Evolutionary conservation across 2,797 vertebrate species (phyloP), one percentile per base, ranked within the genome.

Genomic region (Sparus aurata): DNA sequence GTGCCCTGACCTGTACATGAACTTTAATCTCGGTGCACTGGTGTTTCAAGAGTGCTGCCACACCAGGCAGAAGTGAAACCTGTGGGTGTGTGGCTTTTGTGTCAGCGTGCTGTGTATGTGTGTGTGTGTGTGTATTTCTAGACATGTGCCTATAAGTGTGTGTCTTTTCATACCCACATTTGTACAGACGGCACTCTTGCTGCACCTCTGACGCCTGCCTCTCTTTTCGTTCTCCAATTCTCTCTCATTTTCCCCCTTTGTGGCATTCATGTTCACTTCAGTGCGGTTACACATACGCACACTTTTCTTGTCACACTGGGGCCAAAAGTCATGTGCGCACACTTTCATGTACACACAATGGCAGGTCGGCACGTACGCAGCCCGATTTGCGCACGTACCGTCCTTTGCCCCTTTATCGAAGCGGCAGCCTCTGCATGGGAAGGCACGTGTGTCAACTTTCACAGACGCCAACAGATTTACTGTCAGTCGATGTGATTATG

Each of bases 41-140:
- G 80, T 88, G 91, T 95, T 93, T 92, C 88, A 88, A 91, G 89
- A 92, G 77, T 76, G 81, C 93, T 95, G 94, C 94, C 95, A 95
- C 93, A 94, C 92, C 76, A 95, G 87, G 93, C 94, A 95, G 95
- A 96, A 96, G 93, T 95, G 95, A 96, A 95, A 95, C 95, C 82
- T 93, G 92, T 93, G 92, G 91, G 87, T 91, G 92, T 94, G 94
- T 79, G 93, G 88, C 76, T 93, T 34, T 90, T 92, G 68, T 87
- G 91, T 87, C 84, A 85, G 91, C 93, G 87, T 92, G 88, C 86
- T 83, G 75, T 82, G 77, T 80, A 91, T 89, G 85, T 91, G 92
- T 94, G 93, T 79, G 93, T 91, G 65, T 86, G 90, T 86, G 74
- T 79, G 77, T 91, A 72, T 89, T 88, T 91, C 75, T 82, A 82